Conservation (phyloP, 1,140 invertebrate species). For the Psix sp. region DNA sequence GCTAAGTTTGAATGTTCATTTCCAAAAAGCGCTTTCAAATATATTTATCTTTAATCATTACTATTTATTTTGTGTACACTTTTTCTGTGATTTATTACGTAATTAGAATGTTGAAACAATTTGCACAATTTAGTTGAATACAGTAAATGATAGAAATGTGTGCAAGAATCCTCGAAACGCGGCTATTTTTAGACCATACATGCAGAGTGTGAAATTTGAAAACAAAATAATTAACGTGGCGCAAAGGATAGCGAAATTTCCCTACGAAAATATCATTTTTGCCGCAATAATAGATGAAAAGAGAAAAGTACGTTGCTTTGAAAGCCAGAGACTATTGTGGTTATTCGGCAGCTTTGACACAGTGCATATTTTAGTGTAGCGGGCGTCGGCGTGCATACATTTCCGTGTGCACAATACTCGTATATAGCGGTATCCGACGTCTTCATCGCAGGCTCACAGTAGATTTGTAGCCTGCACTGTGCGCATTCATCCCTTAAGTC, state of each 20-base stretch:
- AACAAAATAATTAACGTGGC: conserved; percentile 1
- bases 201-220: conserved; percentile 1
- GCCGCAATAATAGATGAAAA: conserved; percentile 10
- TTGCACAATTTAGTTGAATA: no score
- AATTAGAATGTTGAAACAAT: no score
- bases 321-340: conserved; percentile 20
- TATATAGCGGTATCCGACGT: conserved; percentile 62
- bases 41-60: no score
- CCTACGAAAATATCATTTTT: conserved; percentile 14
- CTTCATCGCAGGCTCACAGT: conserved; percentile 67
- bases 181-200: no score
- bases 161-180: no score
- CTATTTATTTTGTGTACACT: no score
- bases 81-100: no score
- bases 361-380: conserved; percentile 14
- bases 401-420: conserved; percentile 35
- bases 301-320: not conserved
- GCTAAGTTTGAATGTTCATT: no score
- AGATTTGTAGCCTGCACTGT: conserved; percentile 72
- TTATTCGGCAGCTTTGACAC: conserved; percentile 44
- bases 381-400: conserved; percentile 22
- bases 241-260: not conserved
- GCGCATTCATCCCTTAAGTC: conserved; percentile 72
- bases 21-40: no score
- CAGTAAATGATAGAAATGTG: no score